phyloP scores from a whole-genome alignment of 2,113 vertebrate species.

The Mesocricetus auratus region DNA sequence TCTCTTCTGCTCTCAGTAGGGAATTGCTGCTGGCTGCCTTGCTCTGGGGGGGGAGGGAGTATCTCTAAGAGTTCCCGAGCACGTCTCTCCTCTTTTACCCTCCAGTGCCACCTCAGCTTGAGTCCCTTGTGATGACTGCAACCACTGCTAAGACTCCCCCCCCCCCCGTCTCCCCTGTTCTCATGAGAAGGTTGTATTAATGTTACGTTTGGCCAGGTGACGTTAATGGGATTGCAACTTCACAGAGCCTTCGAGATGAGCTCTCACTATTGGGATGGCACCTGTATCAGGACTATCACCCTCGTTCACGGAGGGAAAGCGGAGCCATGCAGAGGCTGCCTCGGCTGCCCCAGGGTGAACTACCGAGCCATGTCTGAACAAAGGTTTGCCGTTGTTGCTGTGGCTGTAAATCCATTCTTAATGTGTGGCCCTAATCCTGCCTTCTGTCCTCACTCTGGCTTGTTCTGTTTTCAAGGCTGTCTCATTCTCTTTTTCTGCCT shows the following conservation, averaged over 20 bases:
- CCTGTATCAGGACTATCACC: background rate
- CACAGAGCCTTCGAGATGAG: background rate
- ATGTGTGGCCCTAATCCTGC: too few relatives aligned
- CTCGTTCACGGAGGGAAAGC: too few relatives aligned
- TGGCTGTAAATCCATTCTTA: background rate
- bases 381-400: background rate
- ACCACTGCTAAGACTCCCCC: too few relatives aligned
- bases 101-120: background rate
- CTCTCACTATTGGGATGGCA: too few relatives aligned
- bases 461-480: rapidly evolving
- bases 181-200: rapidly evolving
- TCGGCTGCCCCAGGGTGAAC: background rate
- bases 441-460: background rate
- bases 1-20: background rate
- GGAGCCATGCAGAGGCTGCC: background rate
- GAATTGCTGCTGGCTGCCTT: background rate
- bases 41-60: background rate
- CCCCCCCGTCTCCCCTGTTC: background rate
- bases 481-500: background rate
- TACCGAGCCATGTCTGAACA: background rate
- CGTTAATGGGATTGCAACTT: background rate
- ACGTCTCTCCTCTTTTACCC: background rate
- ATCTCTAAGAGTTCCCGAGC: background rate
- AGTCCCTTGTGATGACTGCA: background rate
- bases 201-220: background rate